Evolutionary conservation across 2,888 invertebrate species (phyloP), one percentile per base, ranked within the genome.

Genomic region (Drosophila multiciliata): DNA sequence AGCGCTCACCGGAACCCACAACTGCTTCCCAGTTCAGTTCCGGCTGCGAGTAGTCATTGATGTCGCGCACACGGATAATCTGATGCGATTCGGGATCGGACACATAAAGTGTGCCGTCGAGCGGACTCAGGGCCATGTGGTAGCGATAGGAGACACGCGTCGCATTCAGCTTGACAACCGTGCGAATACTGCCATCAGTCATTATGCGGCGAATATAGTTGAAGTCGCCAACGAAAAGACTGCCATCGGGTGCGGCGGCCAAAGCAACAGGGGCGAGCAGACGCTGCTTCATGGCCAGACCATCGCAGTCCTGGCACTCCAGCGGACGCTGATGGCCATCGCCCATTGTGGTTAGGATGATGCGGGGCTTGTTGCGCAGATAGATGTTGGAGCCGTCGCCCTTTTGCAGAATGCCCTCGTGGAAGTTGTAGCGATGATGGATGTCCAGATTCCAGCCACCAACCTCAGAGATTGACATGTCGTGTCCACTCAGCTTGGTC

Each of bases 391-490:
- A 97, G 15, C 99, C 99, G 90, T 99, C 99, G 35, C 99, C 99
- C 92, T 99, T 98, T 94, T 99, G 99, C 1, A 99, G 94, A 73
- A 99, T 98, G 36, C 98, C 99, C 94, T 99, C 99, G 91, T 99
- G 98, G 95, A 98, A 98, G 93, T 99, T 99, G 93, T 99, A 99
- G 83, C 99, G 95, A 91, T 99, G 99, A 94, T 99, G 99, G 77
- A 99, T 98, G 92, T 99, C 98, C 82, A 99, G 94, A 93, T 99
- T 99, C 99, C 99, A 99, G 17, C 98, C 98, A 1, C 99, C 99
- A 45, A 99, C 97, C 93, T 98, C 98, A 0, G 98, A 98, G 57
- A 99, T 98, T 71, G 97, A 97, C 97, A 99, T 98, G 91, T 99
- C 98, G 91, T 98, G 98, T 0, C 99, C 99, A 87, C 98, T 98